A percentile compares a stretch with the other conserved stretches of the same genome.
phyloP scores from a whole-genome alignment of 2,113 vertebrate species.

The Vulpes ferrilata region DNA sequence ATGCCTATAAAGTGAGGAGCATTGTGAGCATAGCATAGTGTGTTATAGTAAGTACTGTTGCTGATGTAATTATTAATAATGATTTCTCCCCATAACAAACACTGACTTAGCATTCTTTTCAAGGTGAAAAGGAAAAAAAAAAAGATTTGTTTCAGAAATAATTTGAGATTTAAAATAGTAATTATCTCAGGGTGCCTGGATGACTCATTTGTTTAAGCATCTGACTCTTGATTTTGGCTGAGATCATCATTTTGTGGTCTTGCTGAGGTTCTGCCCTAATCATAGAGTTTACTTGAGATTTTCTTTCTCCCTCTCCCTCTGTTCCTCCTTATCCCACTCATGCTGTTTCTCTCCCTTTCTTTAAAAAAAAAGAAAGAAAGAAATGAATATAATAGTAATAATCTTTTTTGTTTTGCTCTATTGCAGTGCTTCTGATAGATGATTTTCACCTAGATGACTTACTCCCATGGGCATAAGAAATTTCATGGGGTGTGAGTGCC shows the following conservation, averaged over 20 bases:
- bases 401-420: background rate
- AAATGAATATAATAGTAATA: background rate
- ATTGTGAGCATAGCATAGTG: background rate
- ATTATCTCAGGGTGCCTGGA: background rate
- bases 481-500: background rate
- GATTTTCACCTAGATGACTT: background rate
- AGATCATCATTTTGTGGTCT: background rate
- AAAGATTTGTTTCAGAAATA: background rate
- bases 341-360: background rate
- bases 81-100: background rate
- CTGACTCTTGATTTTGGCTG: background rate
- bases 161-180: background rate
- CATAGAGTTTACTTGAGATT: background rate
- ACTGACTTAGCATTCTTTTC: background rate
- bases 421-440: background rate
- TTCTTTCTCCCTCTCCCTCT: background rate
- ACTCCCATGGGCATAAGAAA: background rate
- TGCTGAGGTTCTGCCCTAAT: background rate
- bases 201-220: background rate
- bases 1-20: background rate
- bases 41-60: background rate
- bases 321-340: background rate
- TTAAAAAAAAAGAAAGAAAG: background rate
- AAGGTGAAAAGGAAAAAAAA: background rate
- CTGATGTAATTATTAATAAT: background rate